A percentile compares a stretch with the other conserved stretches of the same genome.
Conservation (phyloP, 2,113 vertebrate genomes). For the Myanophis thanlyinensis region DNA sequence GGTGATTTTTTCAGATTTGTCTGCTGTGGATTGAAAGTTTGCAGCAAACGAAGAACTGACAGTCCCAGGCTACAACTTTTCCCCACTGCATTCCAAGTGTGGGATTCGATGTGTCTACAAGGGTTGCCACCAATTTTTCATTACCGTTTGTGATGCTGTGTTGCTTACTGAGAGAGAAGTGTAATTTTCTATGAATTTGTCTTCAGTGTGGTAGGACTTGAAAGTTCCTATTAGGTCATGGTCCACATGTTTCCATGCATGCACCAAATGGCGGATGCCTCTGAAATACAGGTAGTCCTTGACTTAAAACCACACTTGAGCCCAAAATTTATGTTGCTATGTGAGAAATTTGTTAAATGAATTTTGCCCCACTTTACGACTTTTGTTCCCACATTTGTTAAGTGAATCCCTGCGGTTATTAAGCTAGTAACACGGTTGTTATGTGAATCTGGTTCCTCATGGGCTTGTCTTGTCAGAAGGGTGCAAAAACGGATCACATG, state of each 20-base stretch:
- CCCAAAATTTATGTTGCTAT: no score
- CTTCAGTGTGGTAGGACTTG: not conserved
- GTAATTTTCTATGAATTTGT: not conserved
- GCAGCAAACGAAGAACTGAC: not conserved
- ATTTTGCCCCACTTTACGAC: no score
- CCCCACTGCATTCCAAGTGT: not conserved
- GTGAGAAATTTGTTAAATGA: no score
- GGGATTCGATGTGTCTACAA: not conserved
- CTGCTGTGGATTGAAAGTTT: not conserved
- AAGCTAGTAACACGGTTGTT: no score
- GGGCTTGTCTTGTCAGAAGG: no score
- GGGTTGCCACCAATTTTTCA: not conserved
- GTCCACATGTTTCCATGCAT: not conserved
- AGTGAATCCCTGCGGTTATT: no score
- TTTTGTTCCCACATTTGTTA: no score
- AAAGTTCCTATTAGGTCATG: not conserved
- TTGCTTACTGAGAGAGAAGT: not conserved
- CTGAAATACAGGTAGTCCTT: not conserved
- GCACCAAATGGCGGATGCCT: not conserved
- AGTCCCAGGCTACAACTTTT: not conserved
- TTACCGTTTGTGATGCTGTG: not conserved
- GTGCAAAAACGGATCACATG: no score
- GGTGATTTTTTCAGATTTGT: not conserved
- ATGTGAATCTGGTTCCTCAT: no score
- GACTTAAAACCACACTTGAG: no score